Evolutionary conservation across 2,113 vertebrate genomes (phyloP), one percentile per base, ranked within the genome.

Genomic region (Aegotheles bennettii): DNA sequence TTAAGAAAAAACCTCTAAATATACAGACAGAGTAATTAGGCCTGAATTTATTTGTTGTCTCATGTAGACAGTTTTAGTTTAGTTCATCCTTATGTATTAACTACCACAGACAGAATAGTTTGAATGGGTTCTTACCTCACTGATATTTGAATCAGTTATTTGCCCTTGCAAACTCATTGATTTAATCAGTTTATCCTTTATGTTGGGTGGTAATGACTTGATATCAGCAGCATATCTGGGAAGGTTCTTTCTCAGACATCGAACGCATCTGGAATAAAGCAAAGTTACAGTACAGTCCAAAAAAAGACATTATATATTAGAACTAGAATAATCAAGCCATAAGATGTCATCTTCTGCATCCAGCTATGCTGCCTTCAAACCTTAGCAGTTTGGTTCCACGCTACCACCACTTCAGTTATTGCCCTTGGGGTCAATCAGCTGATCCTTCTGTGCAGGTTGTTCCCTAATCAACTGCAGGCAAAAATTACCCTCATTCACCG

Each of bases 131-230:
- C 97, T 98, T 98, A 99, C 99, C 98, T 98, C 98, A 69, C 97
- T 93, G 76, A 99, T 98, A 97, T 99, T 99, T 87, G 96, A 94
- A 96, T 99, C 98, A 23, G 97, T 99, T 93, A 99, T 97, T 63
- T 94, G 98, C 7, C 99, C 98, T 71, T 98, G 97, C 6, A 92
- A 71, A 65, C 98, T 98, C 98, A 98, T 98, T 74, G 98, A 98
- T 71, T 97, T 98, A 67, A 99, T 97, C 69, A 99, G 94, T 87
- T 98, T 98, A 91, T 99, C 98, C 95, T 99, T 99, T 87, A 99
- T 95, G 89, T 97, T 97, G 69, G 97, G 97, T 71, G 99, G 99
- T 74, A 99, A 92, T 51, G 97, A 90, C 51, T 97, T 98, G 83
- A 99, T 97, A 90, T 98, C 98, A 54, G 97, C 95, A 79, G 96